Evolutionary conservation across 2,888 invertebrate genomes (phyloP), one percentile per base, ranked within the genome.

Genomic region (Dermolepida albohirtum): DNA sequence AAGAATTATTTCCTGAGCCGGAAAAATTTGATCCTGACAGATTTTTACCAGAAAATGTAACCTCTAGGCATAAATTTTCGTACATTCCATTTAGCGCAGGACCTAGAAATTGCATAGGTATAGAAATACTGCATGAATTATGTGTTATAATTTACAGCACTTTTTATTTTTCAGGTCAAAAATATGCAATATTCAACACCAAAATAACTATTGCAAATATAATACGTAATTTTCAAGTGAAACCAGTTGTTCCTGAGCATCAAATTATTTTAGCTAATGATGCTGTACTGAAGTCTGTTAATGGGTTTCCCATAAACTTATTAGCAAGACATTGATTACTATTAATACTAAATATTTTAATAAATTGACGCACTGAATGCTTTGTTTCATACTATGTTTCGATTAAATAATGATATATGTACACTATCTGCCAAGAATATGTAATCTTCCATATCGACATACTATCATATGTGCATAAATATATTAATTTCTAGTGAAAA

Each of bases 1-100:
- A 84, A 1, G 78, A 79, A 1, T 75, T 84, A 39, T 88, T 84
- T 75, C 83, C 85, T 5, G 76, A 87, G 51, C 86, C 87, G n/a
- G 75, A 81, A 40, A 79, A 76, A 69, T 85, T 84, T 69, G 81
- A 84, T 72, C 84, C 84, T 1, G 84, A 85, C 40, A 74, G 84
- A 69, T 84, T 85, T 75, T 73, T 82, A 29, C 81, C 82, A 0
- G 82, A 83, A 72, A 83, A 83, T 52, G 22, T 47, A 1, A 59
- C 52, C 12, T 55, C 50, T 16, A 79, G 87, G 71, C 85, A 86
- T 73, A 82, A 82, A 22, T 85, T 78, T 69, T 77, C 83, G 2
- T 84, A 81, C 70, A 77, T 84, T 8, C 84, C 84, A 2, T 84
- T 84, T 72, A 84, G 84, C 67, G 84, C 84, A 4, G 85, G 84